Base-by-base conservation (phyloP, 2,888 invertebrate genomes). In the Diplazon laetatorius region DNA sequence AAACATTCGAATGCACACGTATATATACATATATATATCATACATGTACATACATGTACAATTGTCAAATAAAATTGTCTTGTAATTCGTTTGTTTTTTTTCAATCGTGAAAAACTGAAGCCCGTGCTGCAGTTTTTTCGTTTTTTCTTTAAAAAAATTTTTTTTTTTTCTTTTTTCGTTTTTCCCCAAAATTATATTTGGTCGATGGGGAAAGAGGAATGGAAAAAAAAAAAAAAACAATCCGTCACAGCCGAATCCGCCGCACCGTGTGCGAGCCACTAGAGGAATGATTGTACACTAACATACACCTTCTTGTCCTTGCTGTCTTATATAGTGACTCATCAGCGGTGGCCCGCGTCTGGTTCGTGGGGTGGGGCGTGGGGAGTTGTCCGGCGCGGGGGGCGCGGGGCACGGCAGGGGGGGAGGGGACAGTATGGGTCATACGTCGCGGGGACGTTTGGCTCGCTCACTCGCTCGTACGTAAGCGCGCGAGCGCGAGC, bases 241-340 rank as follows among this genome's bases (percentile, higher is more conserved):
- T 82, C 86, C 85, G 83, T 86, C 83, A 86, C 82, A 80, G 79
- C 84, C 83, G 82, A 82, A 85, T 76, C 85, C 71, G 82, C 82
- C 81, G 83, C 75, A 70, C 76, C 82, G 82, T 84, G 88, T 88
- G 88, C 89, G 86, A 88, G 87, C 87, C 86, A 88, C 90, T 86
- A 87, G 87, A 90, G 87, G 88, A 82, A 89, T 87, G 87, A 89
- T 83, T 89, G 87, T 89, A 86, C 86, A 91, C 90, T 91, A 89
- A 88, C 89, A 88, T 91, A 89, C 88, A 88, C 88, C 89, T 89
- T 88, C 89, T 89, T 89, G 89, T 91, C 90, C 90, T 91, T 91
- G 90, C 90, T 87, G 90, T 88, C 90, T 91, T 91, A 90, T 91
- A 91, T 91, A 91, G 88, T 90, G 89, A 89, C 88, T 90, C 90